These are phyloP conservation scores for Illadopsis cleaveri DNA, from an alignment of 2,113 vertebrate genomes.

Conservation along the genomic window DNA sequence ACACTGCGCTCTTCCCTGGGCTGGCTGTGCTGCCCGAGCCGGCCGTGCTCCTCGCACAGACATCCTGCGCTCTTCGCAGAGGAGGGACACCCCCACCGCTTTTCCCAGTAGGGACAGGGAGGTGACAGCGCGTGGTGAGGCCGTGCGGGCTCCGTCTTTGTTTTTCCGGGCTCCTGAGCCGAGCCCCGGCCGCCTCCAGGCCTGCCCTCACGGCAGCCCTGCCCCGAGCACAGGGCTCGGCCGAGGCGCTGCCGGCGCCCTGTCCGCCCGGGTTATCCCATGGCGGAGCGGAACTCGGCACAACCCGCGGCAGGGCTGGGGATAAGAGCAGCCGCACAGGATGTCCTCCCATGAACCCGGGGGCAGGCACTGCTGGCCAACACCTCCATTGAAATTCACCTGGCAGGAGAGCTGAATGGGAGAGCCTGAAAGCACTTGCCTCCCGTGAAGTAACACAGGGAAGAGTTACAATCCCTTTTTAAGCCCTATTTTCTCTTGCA, in stretches of 20 bases:
- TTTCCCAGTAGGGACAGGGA: rapidly evolving
- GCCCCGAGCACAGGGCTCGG: rapidly evolving
- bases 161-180: rapidly evolving
- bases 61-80: rapidly evolving
- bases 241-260: no score
- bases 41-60: rapidly evolving
- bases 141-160: rapidly evolving
- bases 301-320: rapidly evolving
- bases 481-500: neutral
- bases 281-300: rapidly evolving
- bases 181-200: neutral
- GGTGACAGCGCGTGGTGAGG: rapidly evolving
- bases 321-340: rapidly evolving
- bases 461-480: neutral
- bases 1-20: rapidly evolving
- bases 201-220: neutral
- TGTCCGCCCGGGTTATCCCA: rapidly evolving
- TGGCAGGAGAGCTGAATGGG: no score
- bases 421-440: neutral
- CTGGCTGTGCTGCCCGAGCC: neutral
- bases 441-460: no score
- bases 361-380: neutral
- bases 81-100: neutral
- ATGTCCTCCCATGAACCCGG: no score
- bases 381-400: neutral